A percentile compares a stretch with the other conserved stretches of the same genome.
phyloP scores from a whole-genome alignment of 2,888 invertebrate genomes.

The Pterobdella sp. region DNA sequence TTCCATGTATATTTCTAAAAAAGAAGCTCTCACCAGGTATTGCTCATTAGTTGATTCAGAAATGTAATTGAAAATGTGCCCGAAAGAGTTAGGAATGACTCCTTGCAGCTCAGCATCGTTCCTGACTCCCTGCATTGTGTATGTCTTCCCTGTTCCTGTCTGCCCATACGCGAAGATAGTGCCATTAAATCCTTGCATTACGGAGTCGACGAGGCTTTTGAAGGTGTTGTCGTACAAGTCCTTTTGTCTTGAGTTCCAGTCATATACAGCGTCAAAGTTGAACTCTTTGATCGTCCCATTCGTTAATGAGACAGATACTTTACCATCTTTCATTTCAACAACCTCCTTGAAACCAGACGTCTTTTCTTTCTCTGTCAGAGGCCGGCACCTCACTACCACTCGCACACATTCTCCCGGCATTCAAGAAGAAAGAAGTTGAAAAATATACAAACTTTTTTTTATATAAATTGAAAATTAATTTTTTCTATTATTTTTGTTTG shows the following conservation, averaged over 20 bases:
- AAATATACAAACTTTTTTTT: too few species aligned
- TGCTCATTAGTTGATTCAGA: constrained; percentile 81
- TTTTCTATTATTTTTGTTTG: too few species aligned
- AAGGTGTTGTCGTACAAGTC: constrained; percentile 93
- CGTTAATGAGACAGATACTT: constrained; percentile 72
- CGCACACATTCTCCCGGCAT: constrained; percentile 69
- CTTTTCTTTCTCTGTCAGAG: constrained; percentile 79
- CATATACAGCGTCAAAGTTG: constrained; percentile 95
- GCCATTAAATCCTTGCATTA: constrained; percentile 93
- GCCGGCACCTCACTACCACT: constrained; percentile 92
- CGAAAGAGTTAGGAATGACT: constrained; percentile 89
- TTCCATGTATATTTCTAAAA: constrained; percentile 87
- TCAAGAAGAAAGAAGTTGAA: background rate
- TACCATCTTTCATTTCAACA: constrained; percentile 78
- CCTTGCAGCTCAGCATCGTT: constrained; percentile 67
- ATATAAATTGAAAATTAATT: too few species aligned
- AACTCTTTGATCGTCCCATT: constrained; percentile 65
- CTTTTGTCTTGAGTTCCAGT: constrained; percentile 76
- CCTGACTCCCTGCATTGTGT: constrained; percentile 63
- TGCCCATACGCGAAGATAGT: constrained; percentile 99
- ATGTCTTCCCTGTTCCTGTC: constrained; percentile 84
- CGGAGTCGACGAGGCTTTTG: constrained; percentile 84
- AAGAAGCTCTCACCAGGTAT: constrained; percentile 89
- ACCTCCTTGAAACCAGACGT: constrained; percentile 64
- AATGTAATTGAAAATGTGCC: constrained; percentile 93